phyloP scores from a whole-genome alignment of 2,888 invertebrate genomes.

The Drosophila kuntzei region DNA sequence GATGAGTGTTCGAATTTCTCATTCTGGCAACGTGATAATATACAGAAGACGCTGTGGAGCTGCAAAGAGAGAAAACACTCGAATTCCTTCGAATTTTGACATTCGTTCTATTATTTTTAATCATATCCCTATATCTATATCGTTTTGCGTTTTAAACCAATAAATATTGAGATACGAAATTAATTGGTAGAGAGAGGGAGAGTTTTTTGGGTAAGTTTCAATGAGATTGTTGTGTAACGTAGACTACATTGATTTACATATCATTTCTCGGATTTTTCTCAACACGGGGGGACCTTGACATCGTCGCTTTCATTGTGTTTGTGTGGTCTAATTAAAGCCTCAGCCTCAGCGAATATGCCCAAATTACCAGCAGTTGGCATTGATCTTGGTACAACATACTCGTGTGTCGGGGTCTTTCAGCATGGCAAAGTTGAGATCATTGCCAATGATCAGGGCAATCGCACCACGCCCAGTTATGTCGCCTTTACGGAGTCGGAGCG shows the following conservation, averaged over 20 bases:
- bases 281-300: conserved; percentile 15
- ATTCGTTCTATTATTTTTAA: conserved; percentile 84
- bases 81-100: conserved; percentile 85
- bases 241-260: conserved; percentile 22
- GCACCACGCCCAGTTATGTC: conserved; percentile 92
- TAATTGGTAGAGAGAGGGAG: neutral
- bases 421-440: conserved; percentile 94
- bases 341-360: conserved; percentile 84
- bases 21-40: conserved; percentile 55
- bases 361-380: conserved; percentile 84
- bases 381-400: conserved; percentile 97
- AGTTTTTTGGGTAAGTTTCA: conserved; percentile 16
- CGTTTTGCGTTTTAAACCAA: conserved; percentile 82
- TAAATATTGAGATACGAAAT: neutral
- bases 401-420: conserved; percentile 96
- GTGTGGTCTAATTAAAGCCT: conserved; percentile 76
- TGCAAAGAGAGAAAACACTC: conserved; percentile 84
- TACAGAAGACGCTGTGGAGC: conserved; percentile 84
- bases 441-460: conserved; percentile 93
- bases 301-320: conserved; percentile 11
- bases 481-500: conserved; percentile 95
- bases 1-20: conserved; percentile 41
- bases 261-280: conserved; percentile 6
- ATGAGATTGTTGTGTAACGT: conserved; percentile 14
- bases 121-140: conserved; percentile 84